Base-by-base conservation (phyloP, 2,888 invertebrate genomes). In the Cephus sareptanus region DNA sequence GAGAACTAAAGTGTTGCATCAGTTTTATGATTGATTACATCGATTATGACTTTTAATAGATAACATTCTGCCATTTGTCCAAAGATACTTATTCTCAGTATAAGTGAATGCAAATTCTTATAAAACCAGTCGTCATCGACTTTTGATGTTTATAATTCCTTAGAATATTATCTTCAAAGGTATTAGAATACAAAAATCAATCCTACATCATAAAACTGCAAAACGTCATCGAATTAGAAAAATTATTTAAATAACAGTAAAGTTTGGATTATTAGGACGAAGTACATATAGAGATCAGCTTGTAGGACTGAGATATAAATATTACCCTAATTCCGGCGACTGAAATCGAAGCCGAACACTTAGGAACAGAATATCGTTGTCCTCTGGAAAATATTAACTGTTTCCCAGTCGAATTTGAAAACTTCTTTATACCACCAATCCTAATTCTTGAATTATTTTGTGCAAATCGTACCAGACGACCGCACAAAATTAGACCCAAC, bases 311-410 rank as follows among this genome's bases (percentile, higher is more conserved):
- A 77, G 35, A 75, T 76, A 82, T 70, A 68, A 81, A 69, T 74
- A 81, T 85, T 86, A 86, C 86, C 86, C 86, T 85, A 76, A 84
- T 37, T 80, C 81, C 82, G 69, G 76, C 15, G 11, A 76, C 74
- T 23, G 82, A 37, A 75, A 83, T 78, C 15, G 79, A 73, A 15
- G 79, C 56, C 70, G 75, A 76, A 76, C 70, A 76, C 77, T 80
- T 80, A 69, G 79, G 76, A 79, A 83, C 74, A 74, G 80, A 40
- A 77, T 79, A 80, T 56, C 77, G 77, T 31, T 75, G 74, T 73
- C 79, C 81, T 81, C 81, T 85, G 56, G 78, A 80, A 75, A 82
- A 35, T 79, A 83, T 81, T 31, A 82, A 79, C 75, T 82, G 81
- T 76, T 75, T 79, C 74, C 79, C 40, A 69, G 81, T 23, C 68